Evolutionary conservation across 2,113 vertebrate genomes (phyloP), one percentile per base, ranked within the genome.

Genomic region (Thamnaconus septentrionalis): DNA sequence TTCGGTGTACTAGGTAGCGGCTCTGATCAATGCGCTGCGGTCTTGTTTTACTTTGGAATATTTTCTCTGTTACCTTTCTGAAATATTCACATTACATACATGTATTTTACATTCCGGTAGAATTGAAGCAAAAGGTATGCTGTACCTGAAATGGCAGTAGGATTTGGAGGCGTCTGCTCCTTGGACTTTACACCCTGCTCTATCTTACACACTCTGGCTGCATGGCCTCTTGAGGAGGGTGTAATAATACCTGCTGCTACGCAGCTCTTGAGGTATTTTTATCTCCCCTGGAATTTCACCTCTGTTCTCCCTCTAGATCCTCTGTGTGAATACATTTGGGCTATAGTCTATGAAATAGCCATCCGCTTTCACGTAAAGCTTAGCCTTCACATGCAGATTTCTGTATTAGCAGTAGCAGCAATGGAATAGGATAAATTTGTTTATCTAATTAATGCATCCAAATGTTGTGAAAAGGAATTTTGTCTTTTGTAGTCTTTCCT

Each of bases 201-300:
- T 53, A 46, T 53, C 59, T 31, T 31, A 31, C 18, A 31, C 18
- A 31, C 18, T 31, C 18, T 31, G 18, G 18, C 18, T 31, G 18
- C 18, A 31, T 31, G 18, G 18, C 18, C 18, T 31, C 18, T 31
- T 31, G 18, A 31, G 18, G 18, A 31, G 18, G 18, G 18, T 31
- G 18, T 31, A 31, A 87, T 89, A 85, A 87, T 80, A 90, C 87
- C 88, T 89, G 86, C 83, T 84, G 82, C 76, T 67, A 73, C 66
- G 40, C 78, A 78, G 55, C 67, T 65, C 68, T 60, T 59, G 71
- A 75, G 77, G 75, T 91, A 91, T 91, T 89, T 90, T 90, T 88
- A 86, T 87, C 87, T 77, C 78, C 60, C 43, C 59, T 58, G 71
- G 86, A 88, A 89, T 89, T 83, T 79, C 73, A 80, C 77, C 78